phyloP scores from a whole-genome alignment of 2,888 invertebrate genomes.

The Pammene fasciana region DNA sequence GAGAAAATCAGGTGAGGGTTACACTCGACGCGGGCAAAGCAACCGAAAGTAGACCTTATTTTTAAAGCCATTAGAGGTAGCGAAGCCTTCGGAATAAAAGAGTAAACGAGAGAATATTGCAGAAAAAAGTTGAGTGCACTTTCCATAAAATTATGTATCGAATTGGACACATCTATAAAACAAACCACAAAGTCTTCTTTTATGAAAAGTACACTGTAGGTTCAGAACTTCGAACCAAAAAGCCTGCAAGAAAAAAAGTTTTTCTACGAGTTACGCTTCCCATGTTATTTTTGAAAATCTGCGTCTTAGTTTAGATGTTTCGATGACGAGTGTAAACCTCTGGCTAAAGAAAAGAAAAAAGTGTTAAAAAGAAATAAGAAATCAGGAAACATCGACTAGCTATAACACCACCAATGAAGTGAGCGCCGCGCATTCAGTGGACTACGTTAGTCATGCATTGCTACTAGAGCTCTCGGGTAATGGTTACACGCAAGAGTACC shows the following conservation, averaged over 20 bases:
- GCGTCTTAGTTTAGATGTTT: conserved; percentile 13
- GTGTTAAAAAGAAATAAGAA: conserved; percentile 22
- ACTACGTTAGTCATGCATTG: conserved; percentile 38
- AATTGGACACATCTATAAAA: not conserved
- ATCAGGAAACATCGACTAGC: conserved; percentile 29
- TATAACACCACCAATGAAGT: conserved; percentile 33
- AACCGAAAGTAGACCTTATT: conserved; percentile 11
- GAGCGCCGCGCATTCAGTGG: conserved; percentile 21
- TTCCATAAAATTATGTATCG: not conserved
- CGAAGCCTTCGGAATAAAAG: not conserved
- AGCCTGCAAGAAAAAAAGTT: not conserved
- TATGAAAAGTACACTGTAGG: conserved; percentile 10
- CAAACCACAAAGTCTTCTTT: not conserved
- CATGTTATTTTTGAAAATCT: not conserved
- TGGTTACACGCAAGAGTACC: not conserved
- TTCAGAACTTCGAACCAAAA: not conserved
- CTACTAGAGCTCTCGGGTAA: conserved; percentile 22
- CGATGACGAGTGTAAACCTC: conserved; percentile 25
- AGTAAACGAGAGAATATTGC: conserved; percentile 3
- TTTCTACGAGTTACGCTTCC: not conserved
- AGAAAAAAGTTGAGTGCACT: not conserved
- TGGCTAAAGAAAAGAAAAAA: not conserved
- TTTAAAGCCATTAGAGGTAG: conserved; percentile 7
- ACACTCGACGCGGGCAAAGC: conserved; percentile 24
- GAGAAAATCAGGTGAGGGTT: conserved; percentile 15